A percentile compares a stretch with the other conserved stretches of the same genome.
phyloP scores from a whole-genome alignment of 1,140 invertebrate genomes.

The Phymorhynchus buccinoides region DNA sequence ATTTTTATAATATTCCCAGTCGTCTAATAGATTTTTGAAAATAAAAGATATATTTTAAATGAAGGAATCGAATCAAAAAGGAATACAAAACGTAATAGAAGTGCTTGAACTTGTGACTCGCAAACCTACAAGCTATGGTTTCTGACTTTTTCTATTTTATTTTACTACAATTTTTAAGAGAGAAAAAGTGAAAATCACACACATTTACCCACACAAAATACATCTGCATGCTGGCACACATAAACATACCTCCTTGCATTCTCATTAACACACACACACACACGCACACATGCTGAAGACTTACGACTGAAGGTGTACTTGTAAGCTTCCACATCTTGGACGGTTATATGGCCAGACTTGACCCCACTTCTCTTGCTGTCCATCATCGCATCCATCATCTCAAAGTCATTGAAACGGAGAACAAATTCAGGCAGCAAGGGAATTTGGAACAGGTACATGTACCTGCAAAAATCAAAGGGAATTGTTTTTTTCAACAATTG shows the following conservation, averaged over 20 bases:
- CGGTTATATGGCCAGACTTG: conserved; percentile 67
- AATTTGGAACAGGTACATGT: conserved; percentile 83
- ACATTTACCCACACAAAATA: too few relatives aligned
- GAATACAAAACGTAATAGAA: too few relatives aligned
- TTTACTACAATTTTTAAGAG: too few relatives aligned
- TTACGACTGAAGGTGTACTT: conserved; percentile 80
- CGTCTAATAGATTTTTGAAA: too few relatives aligned
- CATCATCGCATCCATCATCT: conserved; percentile 79
- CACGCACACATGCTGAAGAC: not conserved
- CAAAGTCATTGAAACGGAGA: conserved; percentile 79
- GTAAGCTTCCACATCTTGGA: conserved; percentile 78
- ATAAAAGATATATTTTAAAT: too few relatives aligned
- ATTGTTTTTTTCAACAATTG: too few relatives aligned
- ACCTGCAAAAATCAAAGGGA: conserved; percentile 76
- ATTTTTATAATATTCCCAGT: too few relatives aligned
- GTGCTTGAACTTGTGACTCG: too few relatives aligned
- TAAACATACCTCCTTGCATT: not conserved
- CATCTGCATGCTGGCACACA: not conserved
- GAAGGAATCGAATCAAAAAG: too few relatives aligned
- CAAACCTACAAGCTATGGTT: too few relatives aligned
- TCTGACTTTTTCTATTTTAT: too few relatives aligned
- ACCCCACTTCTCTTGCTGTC: conserved; percentile 73
- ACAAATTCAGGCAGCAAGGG: conserved; percentile 82
- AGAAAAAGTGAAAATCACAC: too few relatives aligned
- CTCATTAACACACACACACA: not conserved